Evolutionary conservation across 2,888 invertebrate species (phyloP), one percentile per base, ranked within the genome.

Genomic region (Lysandra coridon): DNA sequence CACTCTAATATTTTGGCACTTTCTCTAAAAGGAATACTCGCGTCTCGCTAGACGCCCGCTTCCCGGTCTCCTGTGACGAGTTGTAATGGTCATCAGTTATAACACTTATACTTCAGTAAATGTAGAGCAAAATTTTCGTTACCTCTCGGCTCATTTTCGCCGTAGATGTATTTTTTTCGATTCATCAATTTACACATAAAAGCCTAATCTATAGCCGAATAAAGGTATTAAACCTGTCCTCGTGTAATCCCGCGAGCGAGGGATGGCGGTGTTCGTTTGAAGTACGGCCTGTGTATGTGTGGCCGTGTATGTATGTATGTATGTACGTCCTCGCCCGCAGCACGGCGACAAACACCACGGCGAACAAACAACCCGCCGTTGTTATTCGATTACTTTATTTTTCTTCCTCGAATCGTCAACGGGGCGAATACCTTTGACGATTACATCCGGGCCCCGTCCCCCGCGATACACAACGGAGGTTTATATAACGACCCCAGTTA

Each of bases 311-410:
- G 12, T 64, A 2, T 10, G 30, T 64, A 4, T 33, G 69, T 69
- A 30, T 69, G 69, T 10, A 3, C 30, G 64, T 30, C 64, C 69
- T 69, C 69, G 69, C 69, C 69, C 33, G 69, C 69, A 69, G 69
- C 69, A 69, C 33, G 69, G 5, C 23, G 64, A 30, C 64, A 64
- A 64, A 64, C 33, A 14, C 69, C 69, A 37, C 5, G 69, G 69
- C 33, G 33, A 69, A 69, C 33, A 69, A 69, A 69, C 33, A 69
- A 69, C 14, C 33, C 33, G 64, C 33, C 69, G 12, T 69, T 69
- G 69, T 69, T 4, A 69, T 37, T 69, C 14, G 4, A 69, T 69
- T 37, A 14, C 33, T 14, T 33, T 69, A 69, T 69, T 69, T 69
- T 69, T 69, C 37, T 69, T 69, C 14, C 33, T 33, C 69, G 14